Conservation (phyloP, 1,140 invertebrate genomes). For the Euglossa dilemma region DNA sequence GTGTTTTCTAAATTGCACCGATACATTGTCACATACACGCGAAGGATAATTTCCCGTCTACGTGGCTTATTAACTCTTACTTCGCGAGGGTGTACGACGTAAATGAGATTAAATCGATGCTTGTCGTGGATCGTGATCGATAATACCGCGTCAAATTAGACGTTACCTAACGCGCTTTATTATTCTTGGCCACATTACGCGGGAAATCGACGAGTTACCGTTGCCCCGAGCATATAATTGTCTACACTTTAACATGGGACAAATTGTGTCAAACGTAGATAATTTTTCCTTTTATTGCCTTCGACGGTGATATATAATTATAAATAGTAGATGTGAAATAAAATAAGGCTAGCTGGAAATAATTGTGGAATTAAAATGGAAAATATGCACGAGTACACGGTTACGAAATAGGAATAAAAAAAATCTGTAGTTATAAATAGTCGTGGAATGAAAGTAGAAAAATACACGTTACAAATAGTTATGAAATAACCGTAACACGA, state of each 20-base stretch:
- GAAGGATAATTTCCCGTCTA: background rate
- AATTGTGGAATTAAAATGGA: background rate
- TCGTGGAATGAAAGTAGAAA: too few relatives aligned
- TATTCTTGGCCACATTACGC: background rate
- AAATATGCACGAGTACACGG: background rate
- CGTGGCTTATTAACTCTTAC: background rate
- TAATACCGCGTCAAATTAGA: constrained; percentile 11
- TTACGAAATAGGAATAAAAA: background rate
- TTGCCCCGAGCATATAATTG: background rate
- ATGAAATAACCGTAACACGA: too few relatives aligned
- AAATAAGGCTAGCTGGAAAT: too few relatives aligned
- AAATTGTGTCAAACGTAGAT: background rate
- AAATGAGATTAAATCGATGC: constrained; percentile 4
- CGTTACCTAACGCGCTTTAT: background rate
- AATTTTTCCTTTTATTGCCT: background rate
- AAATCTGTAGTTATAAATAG: background rate
- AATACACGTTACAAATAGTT: too few relatives aligned
- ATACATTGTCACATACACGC: background rate
- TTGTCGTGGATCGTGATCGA: background rate
- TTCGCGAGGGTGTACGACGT: background rate
- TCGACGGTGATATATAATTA: background rate
- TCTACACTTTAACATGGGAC: background rate
- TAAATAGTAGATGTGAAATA: too few relatives aligned
- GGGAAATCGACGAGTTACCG: background rate
- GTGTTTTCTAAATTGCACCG: background rate